Evolutionary conservation across 92 coral and sea anemone species (phyloP), one percentile per base, ranked within the genome.

Genomic region (Blastomussa wellsi): DNA sequence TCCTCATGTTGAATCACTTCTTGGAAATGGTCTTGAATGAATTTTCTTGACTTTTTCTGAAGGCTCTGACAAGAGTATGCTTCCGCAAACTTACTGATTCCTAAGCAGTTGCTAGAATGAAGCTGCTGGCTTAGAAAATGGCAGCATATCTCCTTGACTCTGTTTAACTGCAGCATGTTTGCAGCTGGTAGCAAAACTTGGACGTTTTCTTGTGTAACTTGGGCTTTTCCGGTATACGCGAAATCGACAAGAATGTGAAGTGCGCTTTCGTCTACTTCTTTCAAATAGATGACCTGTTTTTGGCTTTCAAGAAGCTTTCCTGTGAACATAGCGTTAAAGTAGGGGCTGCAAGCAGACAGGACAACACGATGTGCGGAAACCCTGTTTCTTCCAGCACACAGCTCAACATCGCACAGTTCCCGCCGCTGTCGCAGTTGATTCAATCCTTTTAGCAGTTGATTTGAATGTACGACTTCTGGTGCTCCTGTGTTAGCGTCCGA

Each of bases 101-200:
- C 98, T 47, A 95, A 82, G 48, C 94, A 93, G 83, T 95, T 95
- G n/a, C 94, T 87, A 19, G 93, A 88, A 88, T 95, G 95, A 48
- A 95, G 96, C 79, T 95, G 96, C 22, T 93, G 88, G 76, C 87
- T 87, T 1, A 95, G 91, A 79, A 95, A 95, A 77, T 88, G 91
- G 48, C 94, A 93, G 80, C 98, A 95, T 35, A 95, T 93, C 73
- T 95, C 98, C 83, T 95, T 93, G 33, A 95, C 96, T 42, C 92
- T 93, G 86, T 87, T 83, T 28, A 95, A 87, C 83, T 95, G 96
- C 41, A 95, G 96, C 96, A 95, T 91, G 78, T 95, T 93, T 1
- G 98, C 98, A n/a, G 98, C 98, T 76, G 98, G 98, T n/a, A 95
- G 90, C 20, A 95, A 84, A 76, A 93, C 84, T 72, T 95, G 98